Conservation (phyloP, 2,888 invertebrate genomes). For the Perizoma affinitatum region DNA sequence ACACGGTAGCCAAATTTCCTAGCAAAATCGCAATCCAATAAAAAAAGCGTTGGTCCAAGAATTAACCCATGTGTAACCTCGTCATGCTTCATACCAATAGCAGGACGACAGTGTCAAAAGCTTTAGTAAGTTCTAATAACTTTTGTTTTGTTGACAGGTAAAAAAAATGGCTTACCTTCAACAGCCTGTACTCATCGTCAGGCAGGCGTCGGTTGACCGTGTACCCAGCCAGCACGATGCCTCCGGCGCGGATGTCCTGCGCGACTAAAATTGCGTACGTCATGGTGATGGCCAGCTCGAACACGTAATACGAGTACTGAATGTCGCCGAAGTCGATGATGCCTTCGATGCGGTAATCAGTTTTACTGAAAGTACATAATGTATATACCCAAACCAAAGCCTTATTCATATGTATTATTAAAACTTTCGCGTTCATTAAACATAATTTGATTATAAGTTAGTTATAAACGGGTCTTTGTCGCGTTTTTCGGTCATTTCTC, state of each 20-base stretch:
- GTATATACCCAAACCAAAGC: too few relatives aligned
- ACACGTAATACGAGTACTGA: slow-evolving; percentile 88
- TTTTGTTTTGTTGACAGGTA: neutral
- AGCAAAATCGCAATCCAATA: too few relatives aligned
- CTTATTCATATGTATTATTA: too few relatives aligned
- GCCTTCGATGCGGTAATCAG: slow-evolving; percentile 85
- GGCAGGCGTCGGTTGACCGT: slow-evolving; percentile 84
- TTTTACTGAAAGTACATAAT: slow-evolving; percentile 49
- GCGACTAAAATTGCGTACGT: slow-evolving; percentile 91
- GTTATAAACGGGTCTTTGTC: too few relatives aligned
- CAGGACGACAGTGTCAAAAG: neutral
- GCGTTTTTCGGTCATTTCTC: too few relatives aligned
- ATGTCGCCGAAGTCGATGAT: slow-evolving; percentile 95
- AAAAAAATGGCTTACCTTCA: slow-evolving; percentile 81
- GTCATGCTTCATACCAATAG: neutral
- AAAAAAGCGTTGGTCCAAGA: neutral
- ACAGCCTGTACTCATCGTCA: slow-evolving; percentile 84
- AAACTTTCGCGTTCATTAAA: too few relatives aligned
- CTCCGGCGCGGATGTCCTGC: slow-evolving; percentile 85
- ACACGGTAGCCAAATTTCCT: too few relatives aligned
- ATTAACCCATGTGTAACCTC: neutral
- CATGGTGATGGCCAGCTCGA: slow-evolving; percentile 92
- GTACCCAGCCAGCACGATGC: slow-evolving; percentile 91
- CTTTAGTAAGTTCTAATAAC: neutral
- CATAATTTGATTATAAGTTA: too few relatives aligned